Conservation (phyloP, 2,888 invertebrate species). For the Cerceris ruficornis region DNA sequence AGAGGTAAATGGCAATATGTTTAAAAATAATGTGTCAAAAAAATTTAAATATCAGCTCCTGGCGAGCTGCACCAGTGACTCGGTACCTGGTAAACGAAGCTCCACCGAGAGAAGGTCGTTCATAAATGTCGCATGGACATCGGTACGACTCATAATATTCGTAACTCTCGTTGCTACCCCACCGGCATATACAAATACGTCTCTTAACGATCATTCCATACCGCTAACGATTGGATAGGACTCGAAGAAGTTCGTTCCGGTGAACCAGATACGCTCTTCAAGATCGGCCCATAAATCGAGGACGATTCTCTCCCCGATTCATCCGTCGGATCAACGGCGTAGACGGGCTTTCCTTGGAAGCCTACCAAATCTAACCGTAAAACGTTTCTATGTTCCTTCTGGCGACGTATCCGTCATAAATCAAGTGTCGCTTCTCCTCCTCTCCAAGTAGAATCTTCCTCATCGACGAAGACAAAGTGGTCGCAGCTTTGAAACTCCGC, state of each 20-base stretch:
- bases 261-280: constrained; percentile 45
- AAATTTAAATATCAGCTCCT: too few species aligned
- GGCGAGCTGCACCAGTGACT: too few species aligned
- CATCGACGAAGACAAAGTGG: background rate
- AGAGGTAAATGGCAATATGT: too few species aligned
- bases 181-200: constrained; percentile 27
- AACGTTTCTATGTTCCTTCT: constrained; percentile 1
- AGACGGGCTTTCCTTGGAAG: background rate
- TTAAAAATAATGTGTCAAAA: too few species aligned
- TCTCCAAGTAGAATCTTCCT: background rate
- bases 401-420: background rate
- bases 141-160: constrained; percentile 13
- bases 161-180: background rate
- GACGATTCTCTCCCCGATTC: constrained; percentile 15
- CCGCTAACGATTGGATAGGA: constrained; percentile 33
- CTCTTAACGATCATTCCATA: constrained; percentile 44
- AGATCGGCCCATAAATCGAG: constrained; percentile 45
- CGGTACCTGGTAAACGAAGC: too few species aligned
- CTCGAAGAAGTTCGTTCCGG: constrained; percentile 24
- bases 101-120: background rate
- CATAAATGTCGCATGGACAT: constrained; percentile 26
- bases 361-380: background rate
- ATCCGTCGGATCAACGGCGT: constrained; percentile 11
- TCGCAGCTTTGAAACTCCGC: background rate
- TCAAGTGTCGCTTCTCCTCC: too few species aligned